phyloP scores from a whole-genome alignment of 2,888 invertebrate species.

The Autographa pulchrina region DNA sequence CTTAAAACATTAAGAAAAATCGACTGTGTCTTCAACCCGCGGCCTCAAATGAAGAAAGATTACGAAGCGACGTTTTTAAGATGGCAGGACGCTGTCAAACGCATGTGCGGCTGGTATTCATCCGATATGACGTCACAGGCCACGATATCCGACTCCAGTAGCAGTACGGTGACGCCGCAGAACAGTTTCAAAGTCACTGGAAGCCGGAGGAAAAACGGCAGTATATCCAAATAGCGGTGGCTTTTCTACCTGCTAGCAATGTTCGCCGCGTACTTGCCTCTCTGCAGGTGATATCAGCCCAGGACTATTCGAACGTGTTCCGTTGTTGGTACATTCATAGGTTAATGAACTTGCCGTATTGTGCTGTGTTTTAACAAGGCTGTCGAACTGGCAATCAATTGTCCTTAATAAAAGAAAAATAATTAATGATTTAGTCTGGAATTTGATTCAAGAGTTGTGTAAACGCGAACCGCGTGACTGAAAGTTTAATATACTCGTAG shows the following conservation, averaged over 20 bases:
- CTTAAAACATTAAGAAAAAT: conserved; percentile 89
- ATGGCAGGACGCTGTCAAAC: conserved; percentile 90
- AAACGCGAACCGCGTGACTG: not conserved
- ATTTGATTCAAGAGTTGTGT: conserved; percentile 2
- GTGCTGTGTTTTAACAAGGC: not conserved
- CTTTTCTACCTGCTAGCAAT: conserved; percentile 74
- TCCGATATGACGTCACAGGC: conserved; percentile 57
- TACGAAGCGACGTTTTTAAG: conserved; percentile 79
- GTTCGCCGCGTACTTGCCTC: conserved; percentile 69
- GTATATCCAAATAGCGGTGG: conserved; percentile 80
- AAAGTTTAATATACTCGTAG: not conserved
- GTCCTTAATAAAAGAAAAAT: not conserved
- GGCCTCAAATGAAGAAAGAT: conserved; percentile 72
- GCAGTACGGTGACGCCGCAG: conserved; percentile 63
- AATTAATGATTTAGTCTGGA: not conserved
- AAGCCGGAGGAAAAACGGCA: conserved; percentile 65
- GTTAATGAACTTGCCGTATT: conserved; percentile 17
- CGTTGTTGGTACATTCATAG: conserved; percentile 50
- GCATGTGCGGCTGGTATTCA: conserved; percentile 89
- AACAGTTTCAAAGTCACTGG: conserved; percentile 70
- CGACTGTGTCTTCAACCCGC: conserved; percentile 90
- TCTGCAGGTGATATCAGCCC: conserved; percentile 77
- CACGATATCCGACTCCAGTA: conserved; percentile 67
- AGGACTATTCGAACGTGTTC: conserved; percentile 30
- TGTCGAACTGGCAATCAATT: not conserved